Conservation (phyloP, 2,113 vertebrate species). For the Progne subis region DNA sequence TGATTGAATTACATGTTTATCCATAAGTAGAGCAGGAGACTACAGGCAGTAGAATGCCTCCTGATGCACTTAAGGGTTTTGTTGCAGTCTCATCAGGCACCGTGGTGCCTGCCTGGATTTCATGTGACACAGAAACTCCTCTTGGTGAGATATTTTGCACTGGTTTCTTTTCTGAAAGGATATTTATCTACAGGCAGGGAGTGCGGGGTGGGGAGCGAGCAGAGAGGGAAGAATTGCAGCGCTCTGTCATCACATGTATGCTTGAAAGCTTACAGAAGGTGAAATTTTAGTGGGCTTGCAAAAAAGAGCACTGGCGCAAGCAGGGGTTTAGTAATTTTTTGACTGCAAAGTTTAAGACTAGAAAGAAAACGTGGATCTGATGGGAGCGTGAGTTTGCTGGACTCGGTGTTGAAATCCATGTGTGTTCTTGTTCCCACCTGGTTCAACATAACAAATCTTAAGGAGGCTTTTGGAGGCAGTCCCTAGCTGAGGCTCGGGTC, state of each 20-base stretch:
- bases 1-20: constrained; percentile 78
- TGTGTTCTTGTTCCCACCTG: not conserved
- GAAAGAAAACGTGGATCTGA: not conserved
- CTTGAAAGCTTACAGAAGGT: constrained; percentile 1
- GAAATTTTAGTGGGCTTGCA: not conserved
- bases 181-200: not conserved
- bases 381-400: not conserved
- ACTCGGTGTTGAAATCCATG: accelerated
- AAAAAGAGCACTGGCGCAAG: not conserved
- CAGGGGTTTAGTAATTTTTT: not conserved
- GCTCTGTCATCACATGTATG: not conserved
- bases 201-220: not conserved
- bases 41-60: constrained; percentile 55
- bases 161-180: constrained; percentile 44
- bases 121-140: constrained; percentile 63
- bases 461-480: not conserved
- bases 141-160: constrained; percentile 21
- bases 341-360: not conserved
- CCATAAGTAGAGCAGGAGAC: constrained; percentile 66
- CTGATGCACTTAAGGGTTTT: constrained; percentile 73
- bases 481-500: not conserved
- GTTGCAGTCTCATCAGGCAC: constrained; percentile 72
- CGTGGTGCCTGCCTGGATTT: constrained; percentile 71
- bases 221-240: not conserved
- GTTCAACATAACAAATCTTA: not conserved